Evolutionary conservation across 2,113 vertebrate genomes (phyloP).

Genomic region (Oreocharis arfaki): DNA sequence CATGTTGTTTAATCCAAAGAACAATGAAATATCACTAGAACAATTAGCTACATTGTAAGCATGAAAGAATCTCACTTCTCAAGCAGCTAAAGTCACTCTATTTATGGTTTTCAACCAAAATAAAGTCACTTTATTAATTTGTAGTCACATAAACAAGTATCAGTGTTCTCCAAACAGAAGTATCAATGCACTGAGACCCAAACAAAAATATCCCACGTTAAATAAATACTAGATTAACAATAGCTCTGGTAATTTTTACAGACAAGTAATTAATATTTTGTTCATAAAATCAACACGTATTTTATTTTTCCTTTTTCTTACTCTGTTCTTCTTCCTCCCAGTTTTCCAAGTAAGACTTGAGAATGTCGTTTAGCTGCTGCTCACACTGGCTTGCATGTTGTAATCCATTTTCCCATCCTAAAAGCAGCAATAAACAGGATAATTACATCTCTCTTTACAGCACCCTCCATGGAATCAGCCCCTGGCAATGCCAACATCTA

Average conservation of each 20-base stretch:
- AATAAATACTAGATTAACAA: not conserved
- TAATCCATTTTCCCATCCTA: conserved; percentile 71
- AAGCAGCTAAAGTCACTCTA: not conserved
- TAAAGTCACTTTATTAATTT: not conserved
- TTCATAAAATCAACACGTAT: not conserved
- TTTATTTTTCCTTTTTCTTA: conserved; percentile 18
- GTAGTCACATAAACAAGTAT: not conserved
- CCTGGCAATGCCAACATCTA: not conserved
- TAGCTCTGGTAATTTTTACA: not conserved
- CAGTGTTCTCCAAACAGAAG: not conserved
- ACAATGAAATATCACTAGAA: not conserved
- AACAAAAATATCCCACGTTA: not conserved
- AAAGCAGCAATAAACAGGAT: not conserved
- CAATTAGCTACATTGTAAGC: not conserved
- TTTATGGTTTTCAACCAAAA: not conserved
- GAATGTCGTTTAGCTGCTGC: conserved; percentile 59
- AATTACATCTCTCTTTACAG: not conserved
- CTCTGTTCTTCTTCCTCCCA: conserved; percentile 35
- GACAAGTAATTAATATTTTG: not conserved
- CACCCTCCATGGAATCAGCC: not conserved
- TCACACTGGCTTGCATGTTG: conserved; percentile 69
- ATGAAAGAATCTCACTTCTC: not conserved
- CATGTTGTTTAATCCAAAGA: not conserved
- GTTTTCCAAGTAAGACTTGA: conserved; percentile 58
- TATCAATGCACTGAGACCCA: not conserved